Evolutionary conservation across 2,113 vertebrate species (phyloP).

Genomic region (Lampris incognitus): DNA sequence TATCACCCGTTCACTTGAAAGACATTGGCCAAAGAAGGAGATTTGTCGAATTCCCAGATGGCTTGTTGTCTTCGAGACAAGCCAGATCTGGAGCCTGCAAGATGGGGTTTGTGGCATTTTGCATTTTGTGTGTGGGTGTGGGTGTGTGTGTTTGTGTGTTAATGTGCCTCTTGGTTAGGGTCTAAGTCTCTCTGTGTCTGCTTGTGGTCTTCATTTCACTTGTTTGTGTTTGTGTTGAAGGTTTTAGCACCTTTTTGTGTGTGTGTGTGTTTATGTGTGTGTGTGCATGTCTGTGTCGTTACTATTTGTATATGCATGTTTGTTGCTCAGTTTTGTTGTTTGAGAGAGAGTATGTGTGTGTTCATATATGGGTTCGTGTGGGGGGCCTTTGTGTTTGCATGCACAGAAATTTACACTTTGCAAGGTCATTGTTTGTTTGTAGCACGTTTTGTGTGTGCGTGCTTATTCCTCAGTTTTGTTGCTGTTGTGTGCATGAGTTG

Average conservation of each 20-base stretch:
- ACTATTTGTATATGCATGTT: too few species aligned
- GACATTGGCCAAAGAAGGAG: conserved; percentile 44
- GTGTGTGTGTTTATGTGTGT: too few species aligned
- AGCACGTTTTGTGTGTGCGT: conserved; percentile 8
- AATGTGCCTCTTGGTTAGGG: background rate
- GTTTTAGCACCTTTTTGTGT: too few species aligned
- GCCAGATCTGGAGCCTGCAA: conserved; percentile 49
- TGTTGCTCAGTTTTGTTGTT: too few species aligned
- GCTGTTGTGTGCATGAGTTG: conserved; percentile 5
- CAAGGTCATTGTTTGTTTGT: background rate
- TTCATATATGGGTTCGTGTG: too few species aligned
- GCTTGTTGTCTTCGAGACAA: conserved; percentile 64
- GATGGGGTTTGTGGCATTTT: background rate
- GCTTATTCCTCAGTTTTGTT: conserved; percentile 40
- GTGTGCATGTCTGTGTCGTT: too few species aligned
- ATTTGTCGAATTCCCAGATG: conserved; percentile 62
- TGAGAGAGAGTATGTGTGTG: too few species aligned
- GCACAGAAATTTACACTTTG: too few species aligned
- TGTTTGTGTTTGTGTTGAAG: background rate
- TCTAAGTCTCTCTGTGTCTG: background rate
- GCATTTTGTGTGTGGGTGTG: background rate
- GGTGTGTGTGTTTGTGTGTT: conserved; percentile 8
- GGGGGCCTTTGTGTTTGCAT: too few species aligned
- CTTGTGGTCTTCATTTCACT: background rate
- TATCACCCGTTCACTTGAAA: conserved; percentile 47